Conservation (phyloP, 2,113 vertebrate genomes). For the Tauraco erythrolophus region DNA sequence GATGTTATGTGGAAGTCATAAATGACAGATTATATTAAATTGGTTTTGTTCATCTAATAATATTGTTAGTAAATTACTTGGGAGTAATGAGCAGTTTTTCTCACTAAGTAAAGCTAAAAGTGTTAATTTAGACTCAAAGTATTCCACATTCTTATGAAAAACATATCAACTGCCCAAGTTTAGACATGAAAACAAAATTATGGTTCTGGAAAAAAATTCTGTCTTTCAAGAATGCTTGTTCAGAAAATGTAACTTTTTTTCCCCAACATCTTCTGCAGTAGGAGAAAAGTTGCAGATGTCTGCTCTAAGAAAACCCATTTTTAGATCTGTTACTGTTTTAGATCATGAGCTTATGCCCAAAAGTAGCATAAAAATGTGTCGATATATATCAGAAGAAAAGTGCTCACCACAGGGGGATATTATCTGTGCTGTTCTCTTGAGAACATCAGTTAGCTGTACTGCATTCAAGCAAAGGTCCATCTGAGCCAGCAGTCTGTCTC, state of each 20-base stretch:
- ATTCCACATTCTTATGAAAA: slow-evolving; percentile 67
- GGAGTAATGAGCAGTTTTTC: slow-evolving; percentile 71
- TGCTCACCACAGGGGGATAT: not conserved
- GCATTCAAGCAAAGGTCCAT: not conserved
- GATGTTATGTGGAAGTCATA: slow-evolving; percentile 81
- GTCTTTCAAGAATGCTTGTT: slow-evolving; percentile 25
- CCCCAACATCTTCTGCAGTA: not conserved
- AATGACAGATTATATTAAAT: slow-evolving; percentile 77
- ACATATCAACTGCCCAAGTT: slow-evolving; percentile 36
- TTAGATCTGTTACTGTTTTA: not conserved
- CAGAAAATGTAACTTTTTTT: not conserved
- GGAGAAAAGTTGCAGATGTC: not conserved
- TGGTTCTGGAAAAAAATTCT: not conserved
- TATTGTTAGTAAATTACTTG: slow-evolving; percentile 71
- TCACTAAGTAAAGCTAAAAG: slow-evolving; percentile 72
- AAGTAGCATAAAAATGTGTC: slow-evolving; percentile 22
- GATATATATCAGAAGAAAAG: not conserved
- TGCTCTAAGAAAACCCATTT: slow-evolving; percentile 10
- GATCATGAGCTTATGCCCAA: not conserved
- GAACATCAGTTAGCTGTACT: not conserved
- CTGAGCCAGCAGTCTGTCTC: not conserved
- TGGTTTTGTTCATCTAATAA: slow-evolving; percentile 69
- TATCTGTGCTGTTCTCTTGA: not conserved
- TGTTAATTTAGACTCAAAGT: slow-evolving; percentile 79
- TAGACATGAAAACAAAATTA: slow-evolving; percentile 49